Base-by-base conservation (phyloP, 2,888 invertebrate genomes). In the Nematopogon swammerdamellus region DNA sequence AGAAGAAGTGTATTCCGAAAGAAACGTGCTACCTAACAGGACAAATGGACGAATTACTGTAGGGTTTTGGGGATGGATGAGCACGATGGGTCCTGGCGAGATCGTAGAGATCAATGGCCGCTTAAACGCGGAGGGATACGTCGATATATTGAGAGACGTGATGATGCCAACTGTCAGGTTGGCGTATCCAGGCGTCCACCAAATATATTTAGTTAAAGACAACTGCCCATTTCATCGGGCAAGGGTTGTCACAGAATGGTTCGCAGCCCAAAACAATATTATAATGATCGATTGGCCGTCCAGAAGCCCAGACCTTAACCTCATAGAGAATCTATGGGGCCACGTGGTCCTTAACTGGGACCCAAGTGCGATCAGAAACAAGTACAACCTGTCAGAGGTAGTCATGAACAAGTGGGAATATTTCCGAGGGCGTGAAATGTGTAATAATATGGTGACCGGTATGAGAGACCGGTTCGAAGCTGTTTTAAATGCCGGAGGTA, bases 61-160 rank as follows among this genome's bases (percentile, higher is more conserved):
- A 18, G 54, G 51, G 3, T 56, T 57, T 50, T 59, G 58, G 58
- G 58, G 58, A 8, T 60, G 56, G 58, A 57, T 61, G 52, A 55
- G 56, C 46, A 49, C 49, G 14, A 52, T 53, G 46, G 57, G 59
- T 14, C 54, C 56, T 6, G 56, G 57, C 6, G 59, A 59, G 51
- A 50, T 60, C 8, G 52, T 55, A 3, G 50, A 54, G 36, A 50
- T 60, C 6, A 46, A 50, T 19, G 52, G 54, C 16, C 46, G 55
- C 18, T 45, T 54, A 51, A 55, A 51, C 49, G 49, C 49, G n/a
- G 16, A 44, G 19, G 42, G 48, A 44, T 51, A 51, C 48, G 25
- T 49, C 8, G 47, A 29, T 47, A 49, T 20, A 45, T 18, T 47
- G 29, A 16, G 30, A 47, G 30, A 47, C n/a, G 25, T 25, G 5